Percentiles rank a stretch among this genome's conserved stretches.
Conservation (phyloP, 1,140 invertebrate species). For the Branchinecta lynchi region DNA sequence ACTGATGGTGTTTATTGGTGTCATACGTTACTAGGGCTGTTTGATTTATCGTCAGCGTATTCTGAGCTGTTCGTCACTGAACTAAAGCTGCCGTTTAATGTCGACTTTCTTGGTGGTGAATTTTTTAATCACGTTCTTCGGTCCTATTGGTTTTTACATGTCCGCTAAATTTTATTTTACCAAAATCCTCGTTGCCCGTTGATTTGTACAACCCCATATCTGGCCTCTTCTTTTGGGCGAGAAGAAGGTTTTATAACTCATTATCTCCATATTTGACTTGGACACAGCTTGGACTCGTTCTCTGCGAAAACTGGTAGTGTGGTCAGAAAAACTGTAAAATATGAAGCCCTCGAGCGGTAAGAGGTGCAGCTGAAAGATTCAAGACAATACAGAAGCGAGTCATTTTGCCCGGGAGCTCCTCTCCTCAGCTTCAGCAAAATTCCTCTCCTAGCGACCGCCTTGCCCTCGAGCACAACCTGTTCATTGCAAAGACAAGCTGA, state of each 20-base stretch:
- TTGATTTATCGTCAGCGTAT: too few species aligned
- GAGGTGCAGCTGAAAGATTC: conserved; percentile 3
- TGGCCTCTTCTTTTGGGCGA: background rate
- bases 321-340: background rate
- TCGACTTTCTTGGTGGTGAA: too few species aligned
- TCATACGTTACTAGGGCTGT: too few species aligned
- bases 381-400: conserved; percentile 11
- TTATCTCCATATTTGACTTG: conserved; percentile 1
- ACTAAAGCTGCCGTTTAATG: too few species aligned
- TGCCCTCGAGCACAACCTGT: background rate
- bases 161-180: too few species aligned
- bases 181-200: too few species aligned
- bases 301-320: background rate
- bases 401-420: background rate
- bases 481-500: background rate
- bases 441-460: background rate
- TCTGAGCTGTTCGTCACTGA: too few species aligned
- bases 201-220: too few species aligned
- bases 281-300: background rate
- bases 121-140: too few species aligned
- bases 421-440: background rate
- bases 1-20: too few species aligned
- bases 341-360: background rate
- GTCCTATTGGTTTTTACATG: too few species aligned
- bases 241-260: background rate